Evolutionary conservation across 2,888 invertebrate species (phyloP).

Genomic region (Habrosyne pyritoides): DNA sequence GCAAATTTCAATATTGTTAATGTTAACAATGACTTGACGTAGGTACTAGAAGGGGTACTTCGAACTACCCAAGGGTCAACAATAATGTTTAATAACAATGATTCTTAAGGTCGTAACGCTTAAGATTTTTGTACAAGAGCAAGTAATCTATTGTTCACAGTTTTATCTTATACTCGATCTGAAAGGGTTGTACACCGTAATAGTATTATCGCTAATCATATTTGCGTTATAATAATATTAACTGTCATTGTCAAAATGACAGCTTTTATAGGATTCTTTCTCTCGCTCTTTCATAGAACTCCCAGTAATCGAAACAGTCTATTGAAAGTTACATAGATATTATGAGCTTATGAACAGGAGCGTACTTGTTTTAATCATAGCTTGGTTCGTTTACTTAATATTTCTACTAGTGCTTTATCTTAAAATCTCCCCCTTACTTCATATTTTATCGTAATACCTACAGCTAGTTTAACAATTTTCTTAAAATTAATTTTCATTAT

Average conservation of each 20-base stretch:
- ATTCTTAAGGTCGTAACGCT: slow-evolving; percentile 45
- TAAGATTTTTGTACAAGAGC: slow-evolving; percentile 44
- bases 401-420: no score
- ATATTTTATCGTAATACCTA: no score
- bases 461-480: no score
- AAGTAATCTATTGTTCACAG: slow-evolving; percentile 25
- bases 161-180: slow-evolving; percentile 49
- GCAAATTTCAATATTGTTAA: slow-evolving; percentile 58
- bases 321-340: neutral
- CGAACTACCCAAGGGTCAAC: slow-evolving; percentile 46
- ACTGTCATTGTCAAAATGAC: neutral
- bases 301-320: neutral
- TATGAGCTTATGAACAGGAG: no score
- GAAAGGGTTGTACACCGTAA: slow-evolving; percentile 39
- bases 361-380: no score
- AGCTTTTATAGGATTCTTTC: neutral
- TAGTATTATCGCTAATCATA: slow-evolving; percentile 48
- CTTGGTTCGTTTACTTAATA: no score
- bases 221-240: slow-evolving; percentile 6
- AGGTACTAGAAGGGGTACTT: slow-evolving; percentile 47
- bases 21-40: slow-evolving; percentile 25
- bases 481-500: no score
- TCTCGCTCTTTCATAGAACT: slow-evolving; percentile 10
- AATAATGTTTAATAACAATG: slow-evolving; percentile 50
- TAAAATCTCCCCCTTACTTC: no score